These are phyloP conservation scores for Nannospalax galili DNA, from an alignment of 2,113 vertebrate genomes.

Conservation along the genomic window DNA sequence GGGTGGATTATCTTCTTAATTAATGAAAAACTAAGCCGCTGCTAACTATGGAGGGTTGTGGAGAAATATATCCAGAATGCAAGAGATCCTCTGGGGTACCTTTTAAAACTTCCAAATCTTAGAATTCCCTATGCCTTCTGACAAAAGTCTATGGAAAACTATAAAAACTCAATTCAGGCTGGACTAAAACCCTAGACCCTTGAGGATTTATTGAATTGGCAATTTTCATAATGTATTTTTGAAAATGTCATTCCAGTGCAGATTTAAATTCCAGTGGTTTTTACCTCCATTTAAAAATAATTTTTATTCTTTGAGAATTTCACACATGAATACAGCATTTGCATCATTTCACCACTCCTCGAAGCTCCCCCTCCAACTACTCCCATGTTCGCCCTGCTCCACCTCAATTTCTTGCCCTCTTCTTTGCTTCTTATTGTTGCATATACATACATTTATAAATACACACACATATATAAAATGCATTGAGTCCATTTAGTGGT, in stretches of 20 bases:
- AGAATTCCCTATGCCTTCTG: background rate
- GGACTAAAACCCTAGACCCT: background rate
- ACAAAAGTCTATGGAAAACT: conserved; percentile 29
- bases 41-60: background rate
- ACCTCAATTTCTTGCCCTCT: too few relatives aligned
- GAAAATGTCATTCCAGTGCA: conserved; percentile 22
- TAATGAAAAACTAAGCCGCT: background rate
- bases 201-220: background rate
- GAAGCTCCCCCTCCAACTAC: too few relatives aligned
- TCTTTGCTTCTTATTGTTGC: too few relatives aligned
- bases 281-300: background rate
- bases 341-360: too few relatives aligned
- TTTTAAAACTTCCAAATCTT: background rate
- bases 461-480: too few relatives aligned
- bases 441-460: too few relatives aligned
- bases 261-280: conserved; percentile 18
- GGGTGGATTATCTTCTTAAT: background rate
- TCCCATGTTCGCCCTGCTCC: too few relatives aligned
- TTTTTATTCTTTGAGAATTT: too few relatives aligned
- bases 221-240: background rate
- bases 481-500: too few relatives aligned
- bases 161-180: background rate
- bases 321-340: too few relatives aligned
- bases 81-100: background rate
- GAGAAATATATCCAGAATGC: background rate